Evolutionary conservation across 2,888 invertebrate species (phyloP), one percentile per base, ranked within the genome.

Genomic region (Dyspetes luteomarginatus): DNA sequence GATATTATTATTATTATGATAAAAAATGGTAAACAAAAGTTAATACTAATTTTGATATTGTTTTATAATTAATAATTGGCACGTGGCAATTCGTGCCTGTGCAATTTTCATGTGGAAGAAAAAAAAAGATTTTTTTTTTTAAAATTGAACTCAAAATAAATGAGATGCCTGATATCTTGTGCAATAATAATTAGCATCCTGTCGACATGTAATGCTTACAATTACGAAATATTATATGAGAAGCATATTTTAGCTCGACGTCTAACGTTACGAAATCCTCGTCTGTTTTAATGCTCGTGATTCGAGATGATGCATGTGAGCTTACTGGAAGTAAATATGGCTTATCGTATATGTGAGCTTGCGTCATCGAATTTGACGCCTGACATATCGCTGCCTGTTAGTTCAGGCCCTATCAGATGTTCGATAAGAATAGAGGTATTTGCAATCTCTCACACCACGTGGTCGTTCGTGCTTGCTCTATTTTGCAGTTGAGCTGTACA

Each of bases 341-440:
- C 36, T 7, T 36, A 36, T 36, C 36, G 36, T 36, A 12, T n/a
- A n/a, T 9, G 12, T 36, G 36, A 36, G 36, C 36, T 36, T 36
- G 72, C 43, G 28, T 43, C 56, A 17, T 64, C 12, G 52, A 64
- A 73, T 55, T 64, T 3, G 5, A 22, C 45, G 64, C 48, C 22
- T 17, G 12, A 17, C 64, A 55, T 30, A 26, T 15, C 9, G 24
- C 48, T 22, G 56, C 30, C 36, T 22, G 48, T 19, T 56, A 50
- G 62, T 73, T 64, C 43, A 55, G 55, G 43, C 62, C 41, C 52
- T 64, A 58, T 55, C 45, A 52, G 45, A 56, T 41, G 56, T 30
- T 12, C 56, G 74, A 65, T 74, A 74, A 74, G 56, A 69, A 65
- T 45, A 65, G 45, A 36, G 71, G 36, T 43, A 36, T 52, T 73